Conservation (phyloP, 2,113 vertebrate species). For the Oplegnathus fasciatus region DNA sequence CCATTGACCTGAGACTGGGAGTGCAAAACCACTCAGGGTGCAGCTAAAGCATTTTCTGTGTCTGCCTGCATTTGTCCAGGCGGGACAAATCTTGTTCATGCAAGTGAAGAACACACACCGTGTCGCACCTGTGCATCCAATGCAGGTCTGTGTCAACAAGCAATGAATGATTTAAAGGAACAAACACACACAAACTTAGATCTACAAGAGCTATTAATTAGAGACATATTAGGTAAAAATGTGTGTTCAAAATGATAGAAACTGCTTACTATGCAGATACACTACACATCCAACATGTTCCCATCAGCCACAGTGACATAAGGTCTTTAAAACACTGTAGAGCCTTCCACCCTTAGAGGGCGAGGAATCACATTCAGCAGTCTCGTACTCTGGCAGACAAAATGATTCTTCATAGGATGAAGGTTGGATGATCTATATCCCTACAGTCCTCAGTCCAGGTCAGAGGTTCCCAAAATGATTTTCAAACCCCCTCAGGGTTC, state of each 20-base stretch:
- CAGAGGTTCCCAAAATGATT: constrained; percentile 13
- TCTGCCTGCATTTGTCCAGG: constrained; percentile 21
- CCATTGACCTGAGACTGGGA: constrained; percentile 33
- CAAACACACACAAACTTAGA: neutral
- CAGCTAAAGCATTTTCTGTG: constrained; percentile 24
- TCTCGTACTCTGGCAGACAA: neutral
- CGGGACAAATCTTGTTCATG: neutral
- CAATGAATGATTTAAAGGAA: neutral
- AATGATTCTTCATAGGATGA: neutral
- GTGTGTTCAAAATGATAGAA: neutral
- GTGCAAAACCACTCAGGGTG: constrained; percentile 30
- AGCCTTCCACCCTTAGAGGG: neutral
- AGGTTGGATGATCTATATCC: neutral
- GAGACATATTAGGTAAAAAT: neutral
- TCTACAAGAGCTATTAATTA: neutral
- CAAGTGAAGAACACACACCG: neutral
- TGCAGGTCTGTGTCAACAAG: neutral
- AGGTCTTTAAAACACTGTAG: neutral
- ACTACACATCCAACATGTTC: neutral
- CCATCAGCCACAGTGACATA: constrained; percentile 2
- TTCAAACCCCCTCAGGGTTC: neutral
- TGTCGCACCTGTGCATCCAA: neutral
- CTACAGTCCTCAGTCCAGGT: constrained; percentile 10
- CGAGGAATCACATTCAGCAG: neutral
- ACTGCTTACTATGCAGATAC: neutral